Base-by-base conservation (phyloP, 2,888 invertebrate genomes). In the Rhyacophila evoluta region DNA sequence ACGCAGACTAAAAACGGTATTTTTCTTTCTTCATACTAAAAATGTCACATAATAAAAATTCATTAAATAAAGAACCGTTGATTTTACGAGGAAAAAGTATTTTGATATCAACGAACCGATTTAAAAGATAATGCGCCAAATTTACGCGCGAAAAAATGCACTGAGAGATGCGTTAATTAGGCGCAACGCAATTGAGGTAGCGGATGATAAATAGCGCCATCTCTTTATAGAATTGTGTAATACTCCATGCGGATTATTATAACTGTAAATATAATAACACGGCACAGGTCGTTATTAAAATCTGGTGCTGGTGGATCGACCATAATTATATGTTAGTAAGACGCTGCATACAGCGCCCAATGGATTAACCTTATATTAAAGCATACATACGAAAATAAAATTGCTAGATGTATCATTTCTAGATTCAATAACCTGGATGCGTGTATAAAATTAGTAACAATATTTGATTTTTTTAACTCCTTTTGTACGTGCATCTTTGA, bases 201-300 rank as follows among this genome's bases (percentile, higher is more conserved):
- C 55, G 55, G 19, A 25, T 15, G 10, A 15, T 69, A 29, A 69
- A 5, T 27, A 69, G 28, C 69, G 69, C 69, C 69, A 33, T 33
- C 55, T 55, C 55, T 55, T 55, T 55, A 25, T 8, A 2, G 19
- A 10, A 15, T 29, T 29, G 69, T 28, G 69, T 28, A 69, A 29
- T n/a, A 33, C 33, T 15, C 1, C 27, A 28, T 28, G 68, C 33
- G 25, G 29, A 19, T 29, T 25, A 37, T 11, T 37, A 29, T 75
- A 75, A 75, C 75, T 75, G 75, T 75, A 37, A 75, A 75, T 28
- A 75, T 75, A 69, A 75, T 70, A 70, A 36, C 37, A 67, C 67
- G 74, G 15, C 68, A 33, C 68, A 68, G 37, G 74, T 55, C 19
- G 55, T 55, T 55, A 55, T 55, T 55, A 19, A 19, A 55, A 55